These are phyloP conservation scores for Danionella dracula DNA, from an alignment of 2,797 vertebrate species.

Conservation along the genomic window DNA sequence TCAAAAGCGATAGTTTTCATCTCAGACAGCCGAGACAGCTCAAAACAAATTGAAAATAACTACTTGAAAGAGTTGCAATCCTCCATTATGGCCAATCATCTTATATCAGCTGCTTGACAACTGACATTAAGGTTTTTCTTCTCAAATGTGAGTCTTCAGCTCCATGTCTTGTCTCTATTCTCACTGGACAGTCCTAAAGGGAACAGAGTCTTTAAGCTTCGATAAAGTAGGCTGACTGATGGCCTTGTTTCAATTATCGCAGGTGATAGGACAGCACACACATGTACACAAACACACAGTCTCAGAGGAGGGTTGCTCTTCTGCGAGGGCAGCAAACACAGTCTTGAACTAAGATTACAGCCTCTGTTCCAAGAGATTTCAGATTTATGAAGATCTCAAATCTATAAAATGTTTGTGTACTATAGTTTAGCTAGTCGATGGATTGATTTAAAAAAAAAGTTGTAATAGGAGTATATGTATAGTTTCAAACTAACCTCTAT, in stretches of 20 bases:
- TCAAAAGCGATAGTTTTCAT: too few relatives aligned
- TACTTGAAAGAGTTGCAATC: neutral
- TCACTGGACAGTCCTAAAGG: conserved; percentile 14
- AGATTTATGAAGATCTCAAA: conserved; percentile 5
- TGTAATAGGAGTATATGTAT: too few relatives aligned
- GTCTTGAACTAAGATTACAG: conserved; percentile 24
- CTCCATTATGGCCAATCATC: neutral
- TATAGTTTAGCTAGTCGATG: too few relatives aligned
- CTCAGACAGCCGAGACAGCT: neutral
- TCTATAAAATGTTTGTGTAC: conserved; percentile 11
- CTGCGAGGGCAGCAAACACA: conserved; percentile 11
- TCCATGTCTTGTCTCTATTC: conserved; percentile 16
- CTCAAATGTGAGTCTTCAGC: conserved; percentile 6
- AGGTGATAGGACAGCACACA: conserved; percentile 39
- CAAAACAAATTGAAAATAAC: neutral
- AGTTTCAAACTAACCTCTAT: too few relatives aligned
- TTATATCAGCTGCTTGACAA: conserved; percentile 4
- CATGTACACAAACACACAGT: conserved; percentile 23
- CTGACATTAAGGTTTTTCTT: neutral
- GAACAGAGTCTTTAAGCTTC: conserved; percentile 27
- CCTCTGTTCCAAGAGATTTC: neutral
- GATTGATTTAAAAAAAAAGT: neutral
- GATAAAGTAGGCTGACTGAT: conserved; percentile 31
- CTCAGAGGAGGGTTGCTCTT: conserved; percentile 26
- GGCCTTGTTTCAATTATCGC: conserved; percentile 47